Evolutionary conservation across 2,888 invertebrate genomes (phyloP), one percentile per base, ranked within the genome.

Genomic region (Copidosoma aretas): DNA sequence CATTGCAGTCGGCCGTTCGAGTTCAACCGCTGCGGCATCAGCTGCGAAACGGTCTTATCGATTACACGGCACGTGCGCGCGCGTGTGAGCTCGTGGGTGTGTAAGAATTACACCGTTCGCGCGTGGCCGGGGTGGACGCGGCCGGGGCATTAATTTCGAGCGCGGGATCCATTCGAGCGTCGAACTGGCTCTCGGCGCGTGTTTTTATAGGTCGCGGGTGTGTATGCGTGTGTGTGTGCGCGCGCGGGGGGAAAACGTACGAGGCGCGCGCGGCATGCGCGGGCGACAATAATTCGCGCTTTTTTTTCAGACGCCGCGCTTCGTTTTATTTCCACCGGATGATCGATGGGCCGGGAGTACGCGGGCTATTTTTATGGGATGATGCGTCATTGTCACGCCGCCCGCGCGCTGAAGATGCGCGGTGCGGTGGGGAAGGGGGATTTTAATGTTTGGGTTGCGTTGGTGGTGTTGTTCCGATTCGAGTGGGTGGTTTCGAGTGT

Each of bases 301-400:
- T 32, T 56, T 32, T 17, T 25, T 25, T 56, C 17, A 32, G 8
- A 8, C 32, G 4, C 32, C 4, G 32, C 4, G 8, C 32, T 32
- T 32, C 8, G 32, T 32, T 32, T 32, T 32, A 32, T 32, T 32
- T 32, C 17, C 39, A 39, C 58, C 21, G 15, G 14, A 21, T 58
- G 58, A 58, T 58, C 21, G 21, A 58, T 58, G n/a, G 43, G 8
- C 41, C 12, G 3, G 2, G 1, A 1, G 58, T 32, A 5, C 4
- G 19, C 14, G 15, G 43, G 41, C 58, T 43, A 22, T 43, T 58
- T 58, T 58, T 58, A 58, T 58, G 21, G 58, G 41, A 39, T 43
- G 58, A 43, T 58, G 39, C 19, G 21, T 58, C 58, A 58, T 22
- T 58, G 43, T 58, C 43, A 41, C 21, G 17, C 3, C 17, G 17